These are phyloP conservation scores for Ganaspis sp. DNA, from an alignment of 1,140 invertebrate species.

Conservation along the genomic window DNA sequence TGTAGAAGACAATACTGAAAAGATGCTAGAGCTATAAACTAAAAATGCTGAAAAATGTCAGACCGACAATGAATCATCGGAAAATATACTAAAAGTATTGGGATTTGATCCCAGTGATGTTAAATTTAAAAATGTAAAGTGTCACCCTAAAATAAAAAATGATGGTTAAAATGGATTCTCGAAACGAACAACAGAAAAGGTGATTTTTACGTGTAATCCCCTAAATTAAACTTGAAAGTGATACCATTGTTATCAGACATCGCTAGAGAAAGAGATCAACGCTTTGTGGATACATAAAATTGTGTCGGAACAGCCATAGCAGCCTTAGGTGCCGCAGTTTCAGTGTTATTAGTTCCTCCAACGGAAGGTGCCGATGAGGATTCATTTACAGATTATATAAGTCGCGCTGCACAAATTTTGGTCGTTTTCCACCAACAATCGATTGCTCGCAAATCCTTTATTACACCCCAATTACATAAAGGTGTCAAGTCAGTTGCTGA, in stretches of 20 bases:
- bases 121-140: conserved; percentile 35
- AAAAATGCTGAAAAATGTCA: too few relatives aligned
- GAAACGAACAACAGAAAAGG: background rate
- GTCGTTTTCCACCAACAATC: conserved; percentile 52
- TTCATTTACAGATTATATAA: conserved; percentile 38
- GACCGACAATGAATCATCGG: background rate
- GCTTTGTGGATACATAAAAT: background rate
- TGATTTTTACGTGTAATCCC: background rate
- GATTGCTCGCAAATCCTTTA: background rate
- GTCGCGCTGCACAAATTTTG: conserved; percentile 42
- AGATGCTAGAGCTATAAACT: too few relatives aligned
- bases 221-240: background rate
- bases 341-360: conserved; percentile 36
- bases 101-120: background rate
- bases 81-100: background rate
- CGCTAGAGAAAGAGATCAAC: background rate
- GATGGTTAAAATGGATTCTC: conserved; percentile 45
- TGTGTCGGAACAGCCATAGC: conserved; percentile 24
- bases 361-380: conserved; percentile 38
- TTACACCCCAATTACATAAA: background rate
- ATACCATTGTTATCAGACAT: background rate
- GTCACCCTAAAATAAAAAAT: conserved; percentile 43
- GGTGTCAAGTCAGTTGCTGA: background rate
- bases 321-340: conserved; percentile 38
- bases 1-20: background rate